Conservation (phyloP, 2,797 vertebrate species). For the Megalops cyprinoides region DNA sequence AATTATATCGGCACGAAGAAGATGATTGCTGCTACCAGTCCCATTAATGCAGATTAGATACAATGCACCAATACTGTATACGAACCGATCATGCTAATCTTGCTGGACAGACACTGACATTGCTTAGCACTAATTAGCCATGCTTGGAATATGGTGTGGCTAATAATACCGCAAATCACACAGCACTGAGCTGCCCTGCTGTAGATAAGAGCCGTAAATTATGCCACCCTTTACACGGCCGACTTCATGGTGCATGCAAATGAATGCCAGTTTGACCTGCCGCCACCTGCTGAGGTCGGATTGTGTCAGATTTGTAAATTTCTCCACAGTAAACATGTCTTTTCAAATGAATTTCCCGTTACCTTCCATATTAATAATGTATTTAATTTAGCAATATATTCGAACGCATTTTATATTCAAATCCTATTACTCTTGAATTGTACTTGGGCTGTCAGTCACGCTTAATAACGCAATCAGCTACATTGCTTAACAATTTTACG, state of each 20-base stretch:
- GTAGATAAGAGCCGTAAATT: constrained; percentile 13
- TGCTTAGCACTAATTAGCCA: background rate
- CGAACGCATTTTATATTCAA: too few relatives aligned
- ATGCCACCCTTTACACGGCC: background rate
- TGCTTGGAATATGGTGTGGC: background rate
- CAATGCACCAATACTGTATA: background rate
- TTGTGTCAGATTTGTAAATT: background rate
- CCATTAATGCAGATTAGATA: background rate
- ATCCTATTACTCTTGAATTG: too few relatives aligned
- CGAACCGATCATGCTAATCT: constrained; percentile 14
- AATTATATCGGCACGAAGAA: background rate
- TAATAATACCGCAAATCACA: background rate
- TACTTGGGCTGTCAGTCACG: too few relatives aligned
- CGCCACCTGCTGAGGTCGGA: background rate
- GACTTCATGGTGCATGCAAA: background rate
- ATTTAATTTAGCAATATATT: too few relatives aligned
- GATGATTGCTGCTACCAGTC: background rate
- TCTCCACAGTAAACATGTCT: background rate
- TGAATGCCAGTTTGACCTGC: background rate
- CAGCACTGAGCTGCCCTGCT: background rate
- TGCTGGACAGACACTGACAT: background rate
- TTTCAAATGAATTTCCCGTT: background rate
- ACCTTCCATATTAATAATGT: too few relatives aligned
- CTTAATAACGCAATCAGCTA: too few relatives aligned
- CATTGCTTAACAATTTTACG: too few relatives aligned